phyloP scores from a whole-genome alignment of 2,113 vertebrate species.

The Hymenochirus boettgeri region DNA sequence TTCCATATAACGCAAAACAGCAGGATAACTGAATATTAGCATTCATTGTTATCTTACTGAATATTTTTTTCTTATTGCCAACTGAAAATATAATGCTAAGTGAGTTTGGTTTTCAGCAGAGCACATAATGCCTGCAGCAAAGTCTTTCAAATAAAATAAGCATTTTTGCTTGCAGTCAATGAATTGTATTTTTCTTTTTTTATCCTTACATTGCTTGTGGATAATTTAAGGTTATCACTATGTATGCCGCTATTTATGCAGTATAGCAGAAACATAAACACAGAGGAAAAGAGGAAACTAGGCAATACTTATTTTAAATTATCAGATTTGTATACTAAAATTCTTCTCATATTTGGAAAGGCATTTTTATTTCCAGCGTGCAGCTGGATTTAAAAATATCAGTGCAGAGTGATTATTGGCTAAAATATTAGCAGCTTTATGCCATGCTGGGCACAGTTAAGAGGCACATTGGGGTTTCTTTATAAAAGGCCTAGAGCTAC shows the following conservation, averaged over 20 bases:
- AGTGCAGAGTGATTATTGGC: not conserved
- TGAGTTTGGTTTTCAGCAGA: not conserved
- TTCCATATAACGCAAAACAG: not conserved
- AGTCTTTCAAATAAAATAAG: conserved; percentile 21
- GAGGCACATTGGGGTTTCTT: not conserved
- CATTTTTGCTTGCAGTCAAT: conserved; percentile 12
- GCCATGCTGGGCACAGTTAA: not conserved
- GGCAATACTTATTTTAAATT: not conserved
- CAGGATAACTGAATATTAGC: not conserved
- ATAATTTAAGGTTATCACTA: conserved; percentile 23
- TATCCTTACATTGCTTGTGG: conserved; percentile 3
- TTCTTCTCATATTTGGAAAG: not conserved
- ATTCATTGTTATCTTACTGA: not conserved
- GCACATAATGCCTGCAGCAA: conserved; percentile 15
- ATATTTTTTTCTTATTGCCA: not conserved
- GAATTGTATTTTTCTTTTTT: not conserved
- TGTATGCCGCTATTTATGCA: conserved; percentile 7
- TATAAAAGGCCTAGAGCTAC: not conserved
- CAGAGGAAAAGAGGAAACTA: conserved; percentile 3
- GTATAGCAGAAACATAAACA: conserved; percentile 16
- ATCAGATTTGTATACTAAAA: not conserved
- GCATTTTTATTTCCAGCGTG: not conserved
- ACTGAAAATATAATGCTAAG: conserved; percentile 3
- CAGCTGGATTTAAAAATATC: not conserved
- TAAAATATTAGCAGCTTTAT: not conserved